Base-by-base conservation (phyloP, 2,113 vertebrate species). In the Talpa occidentalis region DNA sequence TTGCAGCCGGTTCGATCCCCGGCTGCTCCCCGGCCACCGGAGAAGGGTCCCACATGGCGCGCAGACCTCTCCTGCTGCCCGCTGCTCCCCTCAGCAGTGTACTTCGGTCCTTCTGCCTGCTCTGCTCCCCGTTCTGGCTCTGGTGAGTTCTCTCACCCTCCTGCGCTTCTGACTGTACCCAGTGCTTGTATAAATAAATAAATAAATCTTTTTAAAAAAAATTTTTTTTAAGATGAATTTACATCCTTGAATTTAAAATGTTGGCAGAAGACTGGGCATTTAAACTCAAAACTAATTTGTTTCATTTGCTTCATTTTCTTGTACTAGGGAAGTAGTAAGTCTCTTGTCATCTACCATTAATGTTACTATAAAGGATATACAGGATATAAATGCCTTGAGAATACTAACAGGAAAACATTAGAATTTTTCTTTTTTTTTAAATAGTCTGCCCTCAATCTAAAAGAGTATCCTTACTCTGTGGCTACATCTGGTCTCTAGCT, bases 361-460 rank as follows among this genome's bases (percentile, higher is more conserved):
- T 85, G 42, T 90, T 88, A n/a, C 84, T 94, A 11, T 94, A 84
- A 91, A 59, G n/a, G n/a, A n/a, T n/a, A n/a, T 83, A 85, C 92
- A 92, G 22, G 7, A 54, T 79, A 24, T 76, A n/a, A 49, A 66
- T 95, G 93, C 24, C 2, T 7, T 84, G 35, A 10, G 14, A 84
- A 66, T 84, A 78, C 66, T 95, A 73, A 95, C 87, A 32, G 3
- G 49, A 6, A 94, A 82, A 88, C 72, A 59, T 52, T 78, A 76
- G 26, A 52, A 44, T 49, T 11, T 60, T 24, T 70, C 67, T 17
- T 35, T 89, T 16, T 52, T 52, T 28, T 94, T n/a, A 42, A 10
- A 94, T 56, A 42, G 19, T 67, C 88, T 96, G 21, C 56, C 47
- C 2, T 32, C 32, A 49, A 0, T 35, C 44, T 94, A 37, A 85